Conservation (phyloP, 1,140 invertebrate species). For the Drosophila gunungcola region DNA sequence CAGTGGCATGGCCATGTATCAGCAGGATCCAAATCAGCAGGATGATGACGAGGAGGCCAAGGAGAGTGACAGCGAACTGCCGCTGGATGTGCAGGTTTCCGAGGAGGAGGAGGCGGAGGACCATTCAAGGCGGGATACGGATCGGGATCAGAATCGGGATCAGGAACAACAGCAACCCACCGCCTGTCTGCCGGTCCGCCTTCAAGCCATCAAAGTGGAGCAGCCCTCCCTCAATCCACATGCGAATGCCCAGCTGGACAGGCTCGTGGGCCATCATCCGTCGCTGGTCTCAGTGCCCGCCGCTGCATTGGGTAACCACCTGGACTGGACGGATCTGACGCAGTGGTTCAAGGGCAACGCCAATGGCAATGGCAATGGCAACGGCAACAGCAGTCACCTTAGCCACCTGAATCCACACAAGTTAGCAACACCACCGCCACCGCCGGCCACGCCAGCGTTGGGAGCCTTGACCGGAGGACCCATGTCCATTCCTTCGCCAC, state of each 20-base stretch:
- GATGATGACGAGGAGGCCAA: constrained; percentile 26
- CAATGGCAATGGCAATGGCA: not conserved
- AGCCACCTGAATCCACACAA: constrained; percentile 20
- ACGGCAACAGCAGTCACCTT: constrained; percentile 25
- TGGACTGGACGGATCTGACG: constrained; percentile 61
- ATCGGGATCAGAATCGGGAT: not conserved
- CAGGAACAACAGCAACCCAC: constrained; percentile 5
- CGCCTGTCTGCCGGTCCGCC: constrained; percentile 44
- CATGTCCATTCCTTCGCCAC: constrained; percentile 24
- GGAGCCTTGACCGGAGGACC: not conserved
- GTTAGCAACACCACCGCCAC: constrained; percentile 29
- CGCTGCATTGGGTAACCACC: constrained; percentile 51
- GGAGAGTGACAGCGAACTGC: constrained; percentile 45
- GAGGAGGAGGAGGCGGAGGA: constrained; percentile 26
- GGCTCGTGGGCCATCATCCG: constrained; percentile 51
- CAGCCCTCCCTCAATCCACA: constrained; percentile 9
- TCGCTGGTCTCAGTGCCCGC: constrained; percentile 63
- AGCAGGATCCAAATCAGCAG: constrained; percentile 43
- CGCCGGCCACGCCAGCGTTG: constrained; percentile 10
- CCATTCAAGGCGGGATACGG: not conserved
- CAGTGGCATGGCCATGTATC: constrained; percentile 8
- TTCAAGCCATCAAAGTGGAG: constrained; percentile 70
- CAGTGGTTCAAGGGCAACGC: constrained; percentile 57
- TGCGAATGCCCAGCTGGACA: constrained; percentile 21
- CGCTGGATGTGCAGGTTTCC: constrained; percentile 56